These are phyloP conservation scores for Macroglossus sobrinus DNA, from an alignment of 2,113 vertebrate species.

Conservation along the genomic window DNA sequence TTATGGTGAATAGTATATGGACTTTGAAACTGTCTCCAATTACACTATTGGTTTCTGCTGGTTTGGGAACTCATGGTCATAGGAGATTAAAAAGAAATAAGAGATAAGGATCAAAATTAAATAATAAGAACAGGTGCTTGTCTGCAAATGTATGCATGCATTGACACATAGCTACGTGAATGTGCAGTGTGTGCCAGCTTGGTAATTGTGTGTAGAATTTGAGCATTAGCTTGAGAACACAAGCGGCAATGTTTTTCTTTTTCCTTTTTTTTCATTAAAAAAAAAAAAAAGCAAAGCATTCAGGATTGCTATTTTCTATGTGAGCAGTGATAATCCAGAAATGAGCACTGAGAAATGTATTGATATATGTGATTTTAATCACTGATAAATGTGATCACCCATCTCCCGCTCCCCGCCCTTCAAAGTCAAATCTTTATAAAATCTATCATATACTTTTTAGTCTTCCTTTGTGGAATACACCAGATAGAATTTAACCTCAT, in stretches of 20 bases:
- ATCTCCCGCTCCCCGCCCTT: background rate
- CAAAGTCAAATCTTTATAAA: conserved; percentile 26
- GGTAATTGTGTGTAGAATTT: conserved; percentile 25
- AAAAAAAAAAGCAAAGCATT: background rate
- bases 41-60: background rate
- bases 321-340: background rate
- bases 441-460: background rate
- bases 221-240: conserved; percentile 32
- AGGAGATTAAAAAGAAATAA: background rate
- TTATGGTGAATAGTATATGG: background rate
- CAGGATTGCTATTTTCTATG: background rate
- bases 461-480: background rate
- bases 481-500: background rate
- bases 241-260: background rate
- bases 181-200: background rate
- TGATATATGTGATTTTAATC: background rate
- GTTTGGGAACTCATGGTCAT: background rate
- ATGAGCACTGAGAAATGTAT: background rate
- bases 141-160: background rate
- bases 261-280: background rate
- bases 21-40: background rate
- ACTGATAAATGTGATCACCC: background rate
- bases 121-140: conserved; percentile 45
- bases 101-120: conserved; percentile 60
- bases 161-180: conserved; percentile 7